Base-by-base conservation (phyloP, 2,113 vertebrate species). In the Dascyllus trimaculatus region DNA sequence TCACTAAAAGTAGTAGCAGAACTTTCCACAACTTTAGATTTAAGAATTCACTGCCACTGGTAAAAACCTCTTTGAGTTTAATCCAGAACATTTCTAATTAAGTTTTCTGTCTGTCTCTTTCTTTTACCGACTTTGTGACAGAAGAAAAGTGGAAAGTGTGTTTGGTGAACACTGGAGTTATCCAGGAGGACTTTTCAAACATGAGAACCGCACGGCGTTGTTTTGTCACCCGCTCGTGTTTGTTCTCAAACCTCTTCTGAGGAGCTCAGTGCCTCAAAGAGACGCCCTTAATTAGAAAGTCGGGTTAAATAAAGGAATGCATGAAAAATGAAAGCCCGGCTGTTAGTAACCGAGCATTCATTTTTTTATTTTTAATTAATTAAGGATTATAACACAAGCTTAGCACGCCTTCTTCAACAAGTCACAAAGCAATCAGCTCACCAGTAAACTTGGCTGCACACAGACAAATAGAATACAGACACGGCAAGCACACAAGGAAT, bases 1-100 rank as follows among this genome's bases (percentile, higher is more conserved):
- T 4, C 4, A 29, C 29, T 29, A 29, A 29, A 6, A 29, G 2
- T 5, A 2, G 29, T 29, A 29, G 4, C 29, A 29, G 2, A 6
- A 29, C 3, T 4, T 29, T 29, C 29, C 29, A 29, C 29, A 29
- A 29, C 4, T 2, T 29, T 6, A n/a, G n/a, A 29, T 29, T 29
- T 10, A 35, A 35, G 32, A 35, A 35, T 35, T 8, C 32, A 35
- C 7, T 35, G 8, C 9, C 32, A 35, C 8, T 10, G 1, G 7
- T 35, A 8, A 9, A 35, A 35, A 7, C 32, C 32, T 35, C 32
- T 10, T 35, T 35, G 7, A 7, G 7, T 35, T 35, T 35, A 35
- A 9, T 35, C 15, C 15, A 15, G 14, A n/a, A 19, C 6, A 63
- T 43, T 59, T 52, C 25, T 48, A 60, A 72, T 72, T 35, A 77